Evolutionary conservation across 2,113 vertebrate genomes (phyloP), one percentile per base, ranked within the genome.

Genomic region (Tauraco erythrolophus): DNA sequence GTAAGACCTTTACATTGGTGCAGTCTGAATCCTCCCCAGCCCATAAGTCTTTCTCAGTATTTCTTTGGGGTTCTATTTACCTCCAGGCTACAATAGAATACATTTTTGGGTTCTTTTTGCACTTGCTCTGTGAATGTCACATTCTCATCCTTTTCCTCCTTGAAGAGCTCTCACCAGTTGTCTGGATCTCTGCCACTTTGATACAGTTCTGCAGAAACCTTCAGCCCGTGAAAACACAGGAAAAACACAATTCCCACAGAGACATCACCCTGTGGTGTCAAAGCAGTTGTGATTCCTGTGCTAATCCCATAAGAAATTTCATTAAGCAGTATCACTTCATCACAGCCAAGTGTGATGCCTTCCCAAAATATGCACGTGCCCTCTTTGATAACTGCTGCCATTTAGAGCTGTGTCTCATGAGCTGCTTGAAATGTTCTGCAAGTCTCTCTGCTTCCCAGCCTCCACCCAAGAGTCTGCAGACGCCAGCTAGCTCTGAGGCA

Each of bases 221-320:
- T 80, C 72, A 77, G 62, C 45, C 58, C 66, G 50, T 12, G 4
- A 91, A 96, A 88, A 72, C 85, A 91, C 89, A 84, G 92, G 88
- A 94, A 88, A 92, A 88, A 23, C 62, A 45, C 75, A 86, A 50
- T 86, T 95, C 79, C 50, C 88, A 46, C 37, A 37, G 76, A 92
- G 86, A 50, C 13, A 80, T 77, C 76, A 74, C 71, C 64, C 75
- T 1, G 9, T 0, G 1, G 76, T 77, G 91, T 77, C 88, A 95
- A 77, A 94, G 64, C 56, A 81, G 41, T 84, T 95, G 76, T 58
- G 54, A 81, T 84, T 96, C 91, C 89, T 89, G 50, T 81, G 76
- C 83, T 92, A 96, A 80, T 83, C 62, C 37, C 1, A 0, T 33
- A n/a, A 96, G 89, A 96, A 91, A 92, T 74, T 80, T 81, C 86